Evolutionary conservation across 2,113 vertebrate species (phyloP).

Genomic region (Muscicapa adusta): DNA sequence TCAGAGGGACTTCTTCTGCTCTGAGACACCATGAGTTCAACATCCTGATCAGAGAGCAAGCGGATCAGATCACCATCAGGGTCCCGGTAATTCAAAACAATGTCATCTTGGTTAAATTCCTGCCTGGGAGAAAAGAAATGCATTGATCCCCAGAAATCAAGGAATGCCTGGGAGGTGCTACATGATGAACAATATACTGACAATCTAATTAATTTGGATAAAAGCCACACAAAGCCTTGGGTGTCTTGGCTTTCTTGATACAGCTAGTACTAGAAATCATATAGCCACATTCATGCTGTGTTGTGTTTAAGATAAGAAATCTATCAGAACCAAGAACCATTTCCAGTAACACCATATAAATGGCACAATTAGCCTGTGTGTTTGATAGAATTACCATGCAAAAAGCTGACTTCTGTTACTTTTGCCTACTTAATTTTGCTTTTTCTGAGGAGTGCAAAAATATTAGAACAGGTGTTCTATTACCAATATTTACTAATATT

Average conservation of each 20-base stretch:
- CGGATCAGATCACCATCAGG: conserved; percentile 85
- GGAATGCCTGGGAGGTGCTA: not conserved
- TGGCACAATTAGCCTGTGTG: not conserved
- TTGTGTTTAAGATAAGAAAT: not conserved
- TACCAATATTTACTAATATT: not conserved
- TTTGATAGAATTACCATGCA: not conserved
- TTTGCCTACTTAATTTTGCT: not conserved
- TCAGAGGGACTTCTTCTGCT: conserved; percentile 66
- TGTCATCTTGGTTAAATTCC: conserved; percentile 80
- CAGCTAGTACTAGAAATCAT: not conserved
- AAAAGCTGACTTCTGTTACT: not conserved
- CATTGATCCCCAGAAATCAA: not conserved
- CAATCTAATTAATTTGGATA: not conserved
- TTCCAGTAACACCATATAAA: not conserved
- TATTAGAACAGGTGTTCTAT: not conserved
- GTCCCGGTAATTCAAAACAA: conserved; percentile 88
- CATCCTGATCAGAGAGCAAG: conserved; percentile 83
- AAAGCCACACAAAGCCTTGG: not conserved
- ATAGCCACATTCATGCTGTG: not conserved
- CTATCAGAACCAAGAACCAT: not conserved
- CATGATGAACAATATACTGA: not conserved
- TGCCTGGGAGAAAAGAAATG: conserved; percentile 62
- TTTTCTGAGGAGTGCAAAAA: not conserved
- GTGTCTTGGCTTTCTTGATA: not conserved
- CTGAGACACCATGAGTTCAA: conserved; percentile 83